phyloP scores from a whole-genome alignment of 2,113 vertebrate species.

The Progne subis region DNA sequence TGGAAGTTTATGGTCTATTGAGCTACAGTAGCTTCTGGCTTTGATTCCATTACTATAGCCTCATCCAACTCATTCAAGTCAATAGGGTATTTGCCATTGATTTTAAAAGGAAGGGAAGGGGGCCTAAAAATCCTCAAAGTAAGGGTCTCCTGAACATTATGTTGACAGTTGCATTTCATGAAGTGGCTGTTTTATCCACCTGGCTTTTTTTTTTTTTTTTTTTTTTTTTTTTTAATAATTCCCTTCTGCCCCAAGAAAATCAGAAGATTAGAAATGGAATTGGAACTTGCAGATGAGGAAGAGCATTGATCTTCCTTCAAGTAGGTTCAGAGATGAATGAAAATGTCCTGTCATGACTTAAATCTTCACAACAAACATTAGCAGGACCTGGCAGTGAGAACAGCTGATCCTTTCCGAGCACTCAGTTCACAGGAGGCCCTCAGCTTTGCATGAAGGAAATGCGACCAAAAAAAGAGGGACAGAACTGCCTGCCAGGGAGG shows the following conservation, averaged over 20 bases:
- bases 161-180: not conserved
- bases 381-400: not conserved
- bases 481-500: not conserved
- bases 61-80: not conserved
- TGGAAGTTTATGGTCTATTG: constrained; percentile 27
- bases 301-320: not conserved
- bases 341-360: not conserved
- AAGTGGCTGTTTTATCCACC: not conserved
- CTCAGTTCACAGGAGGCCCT: not conserved
- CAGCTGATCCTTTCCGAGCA: not conserved
- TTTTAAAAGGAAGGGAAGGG: not conserved
- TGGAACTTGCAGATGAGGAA: not conserved
- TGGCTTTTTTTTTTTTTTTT: not conserved
- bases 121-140: not conserved
- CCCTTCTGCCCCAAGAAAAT: not conserved
- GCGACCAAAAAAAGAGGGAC: not conserved
- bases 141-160: not conserved
- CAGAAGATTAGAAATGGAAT: not conserved
- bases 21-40: constrained; percentile 21
- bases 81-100: not conserved
- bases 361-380: not conserved
- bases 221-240: not conserved
- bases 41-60: constrained; percentile 14
- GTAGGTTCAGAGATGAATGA: not conserved
- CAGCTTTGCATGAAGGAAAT: not conserved